Base-by-base conservation (phyloP, 2,113 vertebrate species). In the Girardinichthys multiradiatus region DNA sequence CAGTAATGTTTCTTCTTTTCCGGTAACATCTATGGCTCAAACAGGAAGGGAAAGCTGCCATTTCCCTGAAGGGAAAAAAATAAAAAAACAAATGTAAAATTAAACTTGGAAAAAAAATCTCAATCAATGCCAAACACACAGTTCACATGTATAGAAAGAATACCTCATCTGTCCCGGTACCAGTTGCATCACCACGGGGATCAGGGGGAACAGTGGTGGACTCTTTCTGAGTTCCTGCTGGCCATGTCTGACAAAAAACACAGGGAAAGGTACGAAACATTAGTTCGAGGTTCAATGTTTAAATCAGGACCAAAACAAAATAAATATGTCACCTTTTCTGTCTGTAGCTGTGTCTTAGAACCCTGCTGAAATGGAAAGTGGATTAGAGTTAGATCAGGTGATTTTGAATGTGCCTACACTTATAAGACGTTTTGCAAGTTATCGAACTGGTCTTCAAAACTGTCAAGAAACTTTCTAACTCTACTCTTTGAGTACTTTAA, bases 181-280 rank as follows among this genome's bases (percentile, higher is more conserved):
- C 92, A 64, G 90, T 85, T 27, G 86, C 51, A 19, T 95, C 94
- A 0, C 94, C 94, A 9, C 93, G 93, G 72, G 89, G 89, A 77
- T 89, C 74, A 74, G 93, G 91, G 31, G 90, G 81, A 62, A 82
- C 29, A 31, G 90, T 91, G 7, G 77, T 72, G 1, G 88, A 54
- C 65, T 90, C 91, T 71, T 77, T 87, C 33, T 83, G 77, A 64
- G 76, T 84, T 26, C 83, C 89, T 30, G 30, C 11, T 8, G 79
- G 83, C 88, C 88, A 83, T 39, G 80, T 92, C 90, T 91, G 79
- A 29, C 1, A 30, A 0, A 27, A 21, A 74, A 2, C 39, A 79
- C 12, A 24, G 35, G 39, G 3, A 17, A 29, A 71, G 6, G 31
- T 31, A 57, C 3, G 57, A 28, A 63, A 75, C 31, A 12, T 54